Base-by-base conservation (phyloP, 2,113 vertebrate species). In the Phainopepla nitens region DNA sequence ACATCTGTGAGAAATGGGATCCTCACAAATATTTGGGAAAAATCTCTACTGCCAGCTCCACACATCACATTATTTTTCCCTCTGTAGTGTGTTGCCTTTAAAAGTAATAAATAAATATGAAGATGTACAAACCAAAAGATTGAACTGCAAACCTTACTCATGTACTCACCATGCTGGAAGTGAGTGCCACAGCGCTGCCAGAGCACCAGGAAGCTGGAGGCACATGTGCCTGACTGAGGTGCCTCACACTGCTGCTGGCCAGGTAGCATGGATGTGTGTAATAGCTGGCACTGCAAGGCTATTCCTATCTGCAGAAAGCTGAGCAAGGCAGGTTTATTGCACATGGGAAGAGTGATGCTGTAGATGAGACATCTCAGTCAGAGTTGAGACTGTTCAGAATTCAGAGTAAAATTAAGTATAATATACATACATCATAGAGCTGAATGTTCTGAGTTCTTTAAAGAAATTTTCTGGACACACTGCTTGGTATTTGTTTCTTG, bases 1-100 rank as follows among this genome's bases (percentile, higher is more conserved):
- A 23, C 35, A 41, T 45, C 62, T 86, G 39, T 93, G 85, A 95
- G 85, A 96, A 93, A 95, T 45, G 68, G 44, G 85, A 94, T 88
- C 79, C 58, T 93, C 11, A 2, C 85, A 95, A 83, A 88, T 39
- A 88, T 70, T 90, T 83, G 76, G 47, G 79, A 81, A 88, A 91
- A 92, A 75, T 78, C 39, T 51, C 35, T 77, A 16, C 42, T 75
- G 35, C 71, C 75, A 94, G 47, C 58, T 95, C 35, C 51, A 86
- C 62, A 90, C 24, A 80, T 73, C 65, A 85, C 51, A 33, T 83
- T 93, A 73, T 78, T 92, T 90, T 91, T 16, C 35, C 51, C 31
- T 77, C 41, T 50, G 35, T 51, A 42, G 25, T 27, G 8, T 62
- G 47, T 58, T 5, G 3, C 39, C 28, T 94, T 64, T 73, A 76